Conservation (phyloP, 2,888 invertebrate species). For the Strigamia maritima region DNA sequence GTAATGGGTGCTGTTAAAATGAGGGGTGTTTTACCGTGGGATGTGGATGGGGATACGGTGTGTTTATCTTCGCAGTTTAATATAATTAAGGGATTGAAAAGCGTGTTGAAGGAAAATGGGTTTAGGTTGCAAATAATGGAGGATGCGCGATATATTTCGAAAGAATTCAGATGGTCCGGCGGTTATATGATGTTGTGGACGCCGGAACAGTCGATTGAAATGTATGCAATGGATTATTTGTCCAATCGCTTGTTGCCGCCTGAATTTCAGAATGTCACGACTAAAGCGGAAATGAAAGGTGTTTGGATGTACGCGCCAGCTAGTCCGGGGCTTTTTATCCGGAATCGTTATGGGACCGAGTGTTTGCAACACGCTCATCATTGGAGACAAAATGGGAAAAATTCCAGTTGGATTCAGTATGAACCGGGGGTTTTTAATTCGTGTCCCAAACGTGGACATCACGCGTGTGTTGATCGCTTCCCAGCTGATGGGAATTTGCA, state of each 20-base stretch:
- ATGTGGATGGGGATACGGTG: conserved; percentile 49
- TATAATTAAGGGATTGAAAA: conserved; percentile 42
- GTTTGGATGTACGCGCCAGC: conserved; percentile 47
- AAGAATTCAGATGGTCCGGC: background rate
- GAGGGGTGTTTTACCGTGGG: conserved; percentile 49
- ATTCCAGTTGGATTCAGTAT: conserved; percentile 40
- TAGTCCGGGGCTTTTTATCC: conserved; percentile 49
- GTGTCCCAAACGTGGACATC: conserved; percentile 46
- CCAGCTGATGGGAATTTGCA: conserved; percentile 47
- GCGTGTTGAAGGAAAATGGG: conserved; percentile 42
- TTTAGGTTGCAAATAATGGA: conserved; percentile 38
- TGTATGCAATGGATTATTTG: conserved; percentile 46
- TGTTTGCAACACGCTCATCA: conserved; percentile 48
- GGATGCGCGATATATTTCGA: conserved; percentile 44
- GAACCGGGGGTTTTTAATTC: conserved; percentile 45
- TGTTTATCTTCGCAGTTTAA: conserved; percentile 45
- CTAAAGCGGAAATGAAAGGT: conserved; percentile 45
- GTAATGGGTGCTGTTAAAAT: conserved; percentile 50
- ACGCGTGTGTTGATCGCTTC: conserved; percentile 49
- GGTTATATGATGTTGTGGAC: conserved; percentile 41
- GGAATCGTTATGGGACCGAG: conserved; percentile 49
- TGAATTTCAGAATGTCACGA: conserved; percentile 38
- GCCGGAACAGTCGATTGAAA: conserved; percentile 46
- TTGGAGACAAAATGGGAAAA: conserved; percentile 49
- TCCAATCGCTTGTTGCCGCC: background rate